Evolutionary conservation across 2,797 vertebrate genomes (phyloP).

Genomic region (Neopelma chrysocephalum): DNA sequence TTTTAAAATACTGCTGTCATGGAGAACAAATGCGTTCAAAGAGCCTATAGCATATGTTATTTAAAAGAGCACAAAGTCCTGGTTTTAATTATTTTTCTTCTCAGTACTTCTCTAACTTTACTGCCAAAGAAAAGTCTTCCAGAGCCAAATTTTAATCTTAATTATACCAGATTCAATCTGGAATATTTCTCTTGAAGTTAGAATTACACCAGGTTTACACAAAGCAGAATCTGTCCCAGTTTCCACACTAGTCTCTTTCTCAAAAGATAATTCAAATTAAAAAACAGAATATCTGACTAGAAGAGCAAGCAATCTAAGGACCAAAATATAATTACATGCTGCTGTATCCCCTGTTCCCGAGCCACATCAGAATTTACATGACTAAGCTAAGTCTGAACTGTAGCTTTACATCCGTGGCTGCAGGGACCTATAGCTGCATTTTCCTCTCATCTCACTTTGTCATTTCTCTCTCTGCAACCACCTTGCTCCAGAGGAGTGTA

Average conservation of each 20-base stretch:
- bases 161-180: slow-evolving; percentile 57
- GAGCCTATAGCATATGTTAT: slow-evolving; percentile 38
- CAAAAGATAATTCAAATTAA: slow-evolving; percentile 2
- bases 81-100: slow-evolving; percentile 61
- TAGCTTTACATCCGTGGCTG: neutral
- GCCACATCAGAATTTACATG: neutral
- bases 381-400: neutral
- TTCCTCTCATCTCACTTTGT: neutral
- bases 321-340: neutral
- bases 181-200: slow-evolving; percentile 43
- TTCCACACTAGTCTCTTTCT: neutral
- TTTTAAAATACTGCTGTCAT: slow-evolving; percentile 48
- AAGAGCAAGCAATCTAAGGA: neutral
- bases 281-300: neutral
- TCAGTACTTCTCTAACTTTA: slow-evolving; percentile 23
- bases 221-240: slow-evolving; percentile 10
- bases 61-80: slow-evolving; percentile 40
- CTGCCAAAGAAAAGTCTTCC: slow-evolving; percentile 30
- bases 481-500: neutral
- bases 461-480: neutral
- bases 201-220: slow-evolving; percentile 19
- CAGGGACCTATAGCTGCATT: neutral
- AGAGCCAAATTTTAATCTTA: slow-evolving; percentile 60
- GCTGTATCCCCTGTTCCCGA: neutral
- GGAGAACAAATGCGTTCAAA: slow-evolving; percentile 56